Evolutionary conservation across 2,113 vertebrate genomes (phyloP).

Genomic region (Ammodytes dubius): DNA sequence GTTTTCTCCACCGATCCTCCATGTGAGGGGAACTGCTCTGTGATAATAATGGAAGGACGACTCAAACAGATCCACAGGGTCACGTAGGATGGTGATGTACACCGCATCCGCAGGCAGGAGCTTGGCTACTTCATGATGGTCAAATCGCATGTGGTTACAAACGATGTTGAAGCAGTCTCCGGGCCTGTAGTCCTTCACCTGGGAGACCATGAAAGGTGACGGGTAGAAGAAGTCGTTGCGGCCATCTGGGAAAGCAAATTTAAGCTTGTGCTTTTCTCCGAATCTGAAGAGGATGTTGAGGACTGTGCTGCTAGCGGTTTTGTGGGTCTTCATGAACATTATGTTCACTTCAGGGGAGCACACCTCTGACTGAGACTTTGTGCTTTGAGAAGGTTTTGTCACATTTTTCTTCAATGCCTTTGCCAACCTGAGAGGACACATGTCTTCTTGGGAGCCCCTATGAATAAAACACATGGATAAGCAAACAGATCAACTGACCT

Average conservation of each 20-base stretch:
- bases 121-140: constrained; percentile 87
- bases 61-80: constrained; percentile 93
- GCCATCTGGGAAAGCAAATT: constrained; percentile 91
- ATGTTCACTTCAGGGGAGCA: constrained; percentile 88
- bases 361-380: not conserved
- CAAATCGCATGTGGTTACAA: constrained; percentile 97
- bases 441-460: constrained; percentile 79
- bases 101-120: constrained; percentile 85
- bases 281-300: constrained; percentile 97
- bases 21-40: constrained; percentile 89
- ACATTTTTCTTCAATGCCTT: accelerated
- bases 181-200: constrained; percentile 90
- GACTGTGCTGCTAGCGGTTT: constrained; percentile 96
- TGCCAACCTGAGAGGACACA: constrained; percentile 78
- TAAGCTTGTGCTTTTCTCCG: constrained; percentile 91
- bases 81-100: constrained; percentile 92
- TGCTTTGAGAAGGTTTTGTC: not conserved
- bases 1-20: constrained; percentile 86
- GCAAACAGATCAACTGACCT: not conserved
- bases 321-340: constrained; percentile 99
- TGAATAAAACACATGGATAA: constrained; percentile 9
- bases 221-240: constrained; percentile 96
- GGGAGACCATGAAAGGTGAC: constrained; percentile 86
- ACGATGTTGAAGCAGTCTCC: constrained; percentile 93
- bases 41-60: constrained; percentile 95